These are phyloP conservation scores for Calameuta pallipes DNA, from an alignment of 2,888 invertebrate genomes.

Conservation along the genomic window DNA sequence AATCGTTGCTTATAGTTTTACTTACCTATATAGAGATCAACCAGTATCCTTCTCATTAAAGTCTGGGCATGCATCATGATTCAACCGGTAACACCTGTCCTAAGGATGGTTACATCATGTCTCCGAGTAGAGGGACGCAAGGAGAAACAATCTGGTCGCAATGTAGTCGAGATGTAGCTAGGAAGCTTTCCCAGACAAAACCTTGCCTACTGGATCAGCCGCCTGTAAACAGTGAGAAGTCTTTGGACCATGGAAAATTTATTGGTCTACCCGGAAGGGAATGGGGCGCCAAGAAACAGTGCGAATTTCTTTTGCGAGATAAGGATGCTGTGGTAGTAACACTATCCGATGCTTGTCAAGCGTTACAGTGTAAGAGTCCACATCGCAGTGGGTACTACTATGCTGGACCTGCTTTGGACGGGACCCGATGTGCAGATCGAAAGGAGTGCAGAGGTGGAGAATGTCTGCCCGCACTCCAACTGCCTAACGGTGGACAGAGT, in stretches of 20 bases:
- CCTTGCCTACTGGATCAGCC: slow-evolving; percentile 73
- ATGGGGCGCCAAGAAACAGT: slow-evolving; percentile 82
- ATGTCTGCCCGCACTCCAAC: slow-evolving; percentile 38
- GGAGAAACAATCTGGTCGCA: slow-evolving; percentile 84
- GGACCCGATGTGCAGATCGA: slow-evolving; percentile 77
- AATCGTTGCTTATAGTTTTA: slow-evolving; percentile 10
- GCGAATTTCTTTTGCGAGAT: slow-evolving; percentile 78
- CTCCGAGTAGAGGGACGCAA: slow-evolving; percentile 80
- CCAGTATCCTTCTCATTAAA: slow-evolving; percentile 53
- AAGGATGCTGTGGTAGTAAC: slow-evolving; percentile 72
- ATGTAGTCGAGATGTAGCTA: slow-evolving; percentile 77
- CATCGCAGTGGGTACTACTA: slow-evolving; percentile 80
- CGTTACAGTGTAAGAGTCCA: slow-evolving; percentile 79
- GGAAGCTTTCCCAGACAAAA: slow-evolving; percentile 58
- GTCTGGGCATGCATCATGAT: slow-evolving; percentile 86
- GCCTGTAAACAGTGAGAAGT: slow-evolving; percentile 58
- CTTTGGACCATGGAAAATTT: slow-evolving; percentile 73
- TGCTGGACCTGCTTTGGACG: slow-evolving; percentile 86
- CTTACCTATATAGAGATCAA: neutral
- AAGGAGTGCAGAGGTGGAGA: slow-evolving; percentile 69
- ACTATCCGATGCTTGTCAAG: slow-evolving; percentile 71
- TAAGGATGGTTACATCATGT: slow-evolving; percentile 85
- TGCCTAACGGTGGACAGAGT: slow-evolving; percentile 35
- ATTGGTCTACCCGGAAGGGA: slow-evolving; percentile 75
- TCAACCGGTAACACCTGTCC: slow-evolving; percentile 78